Evolutionary conservation across 2,113 vertebrate species (phyloP), one percentile per base, ranked within the genome.

Genomic region (Lepus americanus): DNA sequence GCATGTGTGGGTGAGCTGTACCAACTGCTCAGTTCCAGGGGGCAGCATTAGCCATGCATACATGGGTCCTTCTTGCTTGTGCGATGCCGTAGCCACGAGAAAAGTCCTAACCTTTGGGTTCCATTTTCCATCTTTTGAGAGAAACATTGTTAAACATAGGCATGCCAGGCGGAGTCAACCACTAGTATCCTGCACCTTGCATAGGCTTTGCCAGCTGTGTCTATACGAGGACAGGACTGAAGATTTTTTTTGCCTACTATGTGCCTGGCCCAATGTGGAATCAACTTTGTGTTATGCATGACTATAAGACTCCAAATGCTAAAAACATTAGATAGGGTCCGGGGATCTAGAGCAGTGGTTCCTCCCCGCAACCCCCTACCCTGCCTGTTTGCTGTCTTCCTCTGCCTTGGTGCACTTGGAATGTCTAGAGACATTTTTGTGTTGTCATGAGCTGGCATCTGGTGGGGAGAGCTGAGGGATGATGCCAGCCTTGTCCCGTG

Each of bases 81-180:
- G 20, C 33, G 33, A 11, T 55, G 6, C 39, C 20, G 0, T 66
- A 20, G 59, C n/a, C 9, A 1, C 11, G 20, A 76, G 92, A 39
- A 87, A n/a, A 55, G 59, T 16, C n/a, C 64, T 53, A 70, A 10
- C 84, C 19, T 0, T 29, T 36, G 59, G 72, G 20, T 92, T 92
- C 95, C 72, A n/a, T 87, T 90, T 92, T 76, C 72, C 17, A 6
- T 67, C 51, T 77, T 84, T 36, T 61, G 53, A 89, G 33, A 12
- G 82, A 79, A 89, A 39, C 27, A 6, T 63, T n/a, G 23, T 8
- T 66, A 1, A 66, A 27, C 49, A 1, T 22, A 33, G 22, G 3
- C 3, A 1, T 23, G 49, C 51, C 81, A 63, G 61, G 36, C 22
- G 6, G 27, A 81, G 53, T 31, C 23, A 4, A 12, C 72, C 61